Evolutionary conservation across 2,113 vertebrate species (phyloP).

Genomic region (Grus americana): DNA sequence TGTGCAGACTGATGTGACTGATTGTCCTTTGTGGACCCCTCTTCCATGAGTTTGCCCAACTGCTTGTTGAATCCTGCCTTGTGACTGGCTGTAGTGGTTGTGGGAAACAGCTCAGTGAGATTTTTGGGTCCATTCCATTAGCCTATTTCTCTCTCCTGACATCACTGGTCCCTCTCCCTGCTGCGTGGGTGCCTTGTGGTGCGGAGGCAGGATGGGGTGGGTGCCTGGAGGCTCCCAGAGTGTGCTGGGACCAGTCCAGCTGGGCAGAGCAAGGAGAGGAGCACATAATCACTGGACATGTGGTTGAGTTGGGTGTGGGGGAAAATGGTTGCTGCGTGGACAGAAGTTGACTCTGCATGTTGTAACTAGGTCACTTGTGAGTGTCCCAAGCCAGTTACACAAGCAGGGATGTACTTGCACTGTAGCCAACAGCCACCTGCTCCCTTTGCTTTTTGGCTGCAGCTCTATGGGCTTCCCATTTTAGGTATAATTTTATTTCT

Average conservation of each 20-base stretch:
- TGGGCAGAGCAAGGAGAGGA: background rate
- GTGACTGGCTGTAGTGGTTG: background rate
- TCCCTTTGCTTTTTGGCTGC: background rate
- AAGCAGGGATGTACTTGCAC: background rate
- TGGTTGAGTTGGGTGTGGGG: background rate
- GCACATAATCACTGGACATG: fast-evolving
- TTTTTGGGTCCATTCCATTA: background rate
- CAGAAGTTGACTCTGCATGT: background rate
- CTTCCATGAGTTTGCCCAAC: background rate
- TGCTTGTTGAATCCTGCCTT: background rate
- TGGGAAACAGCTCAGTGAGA: background rate
- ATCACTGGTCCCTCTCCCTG: background rate
- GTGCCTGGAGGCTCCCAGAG: background rate
- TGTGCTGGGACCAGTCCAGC: background rate
- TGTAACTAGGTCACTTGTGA: background rate
- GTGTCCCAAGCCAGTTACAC: background rate
- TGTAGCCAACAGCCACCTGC: background rate
- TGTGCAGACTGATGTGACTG: background rate
- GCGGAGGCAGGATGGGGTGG: background rate
- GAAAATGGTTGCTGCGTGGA: background rate
- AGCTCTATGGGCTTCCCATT: background rate
- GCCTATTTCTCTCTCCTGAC: background rate
- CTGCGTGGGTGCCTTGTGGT: background rate
- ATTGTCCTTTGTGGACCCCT: background rate
- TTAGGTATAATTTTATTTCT: background rate